Evolutionary conservation across 2,888 invertebrate species (phyloP).

Genomic region (Hololepta plana): DNA sequence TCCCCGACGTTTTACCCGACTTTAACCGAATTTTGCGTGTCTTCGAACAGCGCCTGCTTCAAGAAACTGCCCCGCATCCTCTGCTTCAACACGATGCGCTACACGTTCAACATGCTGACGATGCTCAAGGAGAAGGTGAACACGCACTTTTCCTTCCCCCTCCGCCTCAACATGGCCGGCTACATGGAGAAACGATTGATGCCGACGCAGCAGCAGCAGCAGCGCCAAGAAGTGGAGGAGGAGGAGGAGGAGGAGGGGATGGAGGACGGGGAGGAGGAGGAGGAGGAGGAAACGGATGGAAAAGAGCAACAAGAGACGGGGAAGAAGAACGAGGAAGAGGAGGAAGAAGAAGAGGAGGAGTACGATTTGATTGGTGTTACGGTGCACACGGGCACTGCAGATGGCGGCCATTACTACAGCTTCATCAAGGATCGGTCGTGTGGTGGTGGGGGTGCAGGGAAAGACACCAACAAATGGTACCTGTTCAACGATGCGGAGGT

Average conservation of each 20-base stretch:
- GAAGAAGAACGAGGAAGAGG: too few species aligned
- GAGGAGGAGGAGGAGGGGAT: conserved; percentile 37
- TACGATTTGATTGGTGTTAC: conserved; percentile 63
- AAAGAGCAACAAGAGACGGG: too few species aligned
- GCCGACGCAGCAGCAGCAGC: too few species aligned
- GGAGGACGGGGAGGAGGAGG: too few species aligned
- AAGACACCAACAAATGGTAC: conserved; percentile 87
- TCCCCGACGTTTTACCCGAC: conserved; percentile 7
- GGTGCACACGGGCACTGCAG: conserved; percentile 95
- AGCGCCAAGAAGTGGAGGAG: conserved; percentile 42
- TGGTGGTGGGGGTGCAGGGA: too few species aligned
- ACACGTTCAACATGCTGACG: conserved; percentile 93
- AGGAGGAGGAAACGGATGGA: conserved; percentile 43
- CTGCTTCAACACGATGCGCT: conserved; percentile 94
- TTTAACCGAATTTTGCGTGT: too few species aligned
- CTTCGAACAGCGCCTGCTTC: conserved; percentile 84
- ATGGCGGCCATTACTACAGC: conserved; percentile 92
- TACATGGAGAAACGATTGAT: conserved; percentile 88
- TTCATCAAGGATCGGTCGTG: conserved; percentile 79
- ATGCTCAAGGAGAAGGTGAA: conserved; percentile 96
- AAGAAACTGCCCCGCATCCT: conserved; percentile 83
- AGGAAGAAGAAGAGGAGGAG: conserved; percentile 48
- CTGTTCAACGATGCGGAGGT: conserved; percentile 87
- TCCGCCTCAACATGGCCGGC: conserved; percentile 83
- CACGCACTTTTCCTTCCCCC: conserved; percentile 90